Evolutionary conservation across 2,888 invertebrate genomes (phyloP).

Genomic region (Cryptus viduatorius): DNA sequence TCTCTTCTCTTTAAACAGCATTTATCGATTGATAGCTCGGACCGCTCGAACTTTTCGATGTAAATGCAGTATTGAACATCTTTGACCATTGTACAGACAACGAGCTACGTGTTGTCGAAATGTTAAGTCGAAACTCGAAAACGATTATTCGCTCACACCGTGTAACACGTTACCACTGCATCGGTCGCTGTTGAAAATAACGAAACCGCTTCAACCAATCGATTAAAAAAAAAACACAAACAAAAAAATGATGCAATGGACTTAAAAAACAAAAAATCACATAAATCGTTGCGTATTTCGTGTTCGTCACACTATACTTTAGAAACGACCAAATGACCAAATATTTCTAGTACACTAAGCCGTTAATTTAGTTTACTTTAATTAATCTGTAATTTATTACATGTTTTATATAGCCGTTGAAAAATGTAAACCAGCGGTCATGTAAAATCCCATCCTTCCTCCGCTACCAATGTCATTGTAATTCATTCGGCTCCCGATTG

Average conservation of each 20-base stretch:
- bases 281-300: constrained; percentile 45
- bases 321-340: constrained; percentile 82
- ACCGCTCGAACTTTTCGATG: constrained; percentile 46
- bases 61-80: constrained; percentile 62
- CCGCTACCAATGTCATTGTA: constrained; percentile 10
- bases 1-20: constrained; percentile 17
- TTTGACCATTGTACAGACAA: constrained; percentile 23
- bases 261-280: constrained; percentile 6
- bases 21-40: constrained; percentile 30
- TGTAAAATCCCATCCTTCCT: constrained; percentile 31
- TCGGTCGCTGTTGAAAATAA: constrained; percentile 20
- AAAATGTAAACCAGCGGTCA: constrained; percentile 48
- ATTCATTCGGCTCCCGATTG: constrained; percentile 43
- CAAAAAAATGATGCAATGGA: constrained; percentile 36
- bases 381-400: constrained; percentile 71
- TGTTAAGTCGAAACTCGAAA: constrained; percentile 28
- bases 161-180: constrained; percentile 40
- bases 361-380: constrained; percentile 70
- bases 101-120: constrained; percentile 10
- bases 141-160: constrained; percentile 43
- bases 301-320: constrained; percentile 54
- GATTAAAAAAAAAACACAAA: neutral
- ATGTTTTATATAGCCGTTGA: constrained; percentile 58
- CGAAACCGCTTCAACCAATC: constrained; percentile 3
- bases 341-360: constrained; percentile 81